These are phyloP conservation scores for Gallinago nigripennis DNA, from an alignment of 2,797 vertebrate genomes.

Conservation along the genomic window DNA sequence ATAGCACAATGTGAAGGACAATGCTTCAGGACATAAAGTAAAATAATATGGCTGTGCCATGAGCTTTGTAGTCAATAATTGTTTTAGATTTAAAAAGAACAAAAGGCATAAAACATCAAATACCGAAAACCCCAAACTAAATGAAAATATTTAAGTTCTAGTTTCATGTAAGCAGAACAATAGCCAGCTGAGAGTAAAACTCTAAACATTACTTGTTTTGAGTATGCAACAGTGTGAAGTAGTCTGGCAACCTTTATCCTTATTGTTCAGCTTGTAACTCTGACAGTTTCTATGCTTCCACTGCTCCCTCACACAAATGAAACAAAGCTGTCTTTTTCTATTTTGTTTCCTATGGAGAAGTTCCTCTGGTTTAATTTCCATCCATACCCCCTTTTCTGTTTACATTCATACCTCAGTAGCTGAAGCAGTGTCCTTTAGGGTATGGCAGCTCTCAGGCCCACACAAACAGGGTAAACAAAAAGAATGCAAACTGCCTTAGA, in stretches of 20 bases:
- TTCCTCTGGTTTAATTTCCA: not conserved
- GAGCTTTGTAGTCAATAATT: not conserved
- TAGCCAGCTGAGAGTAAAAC: not conserved
- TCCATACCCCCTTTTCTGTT: not conserved
- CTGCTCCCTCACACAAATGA: not conserved
- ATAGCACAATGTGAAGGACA: not conserved
- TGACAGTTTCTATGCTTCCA: not conserved
- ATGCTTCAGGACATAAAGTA: not conserved
- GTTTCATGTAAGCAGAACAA: not conserved
- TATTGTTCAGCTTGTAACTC: not conserved
- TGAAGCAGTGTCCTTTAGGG: not conserved
- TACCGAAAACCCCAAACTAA: not conserved
- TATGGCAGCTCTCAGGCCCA: not conserved
- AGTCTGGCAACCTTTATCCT: conserved; percentile 1
- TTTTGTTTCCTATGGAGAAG: not conserved
- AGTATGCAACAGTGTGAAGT: not conserved
- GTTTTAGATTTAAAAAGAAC: not conserved
- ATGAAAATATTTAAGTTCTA: conserved; percentile 14
- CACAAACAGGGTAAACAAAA: not conserved
- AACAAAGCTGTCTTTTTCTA: not conserved
- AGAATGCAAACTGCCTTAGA: not conserved
- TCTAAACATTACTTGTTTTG: not conserved
- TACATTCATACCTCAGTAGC: not conserved
- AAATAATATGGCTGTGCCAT: not conserved
- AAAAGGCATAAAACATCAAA: not conserved